Base-by-base conservation (phyloP, 2,113 vertebrate species). In the Syngnathus floridae region DNA sequence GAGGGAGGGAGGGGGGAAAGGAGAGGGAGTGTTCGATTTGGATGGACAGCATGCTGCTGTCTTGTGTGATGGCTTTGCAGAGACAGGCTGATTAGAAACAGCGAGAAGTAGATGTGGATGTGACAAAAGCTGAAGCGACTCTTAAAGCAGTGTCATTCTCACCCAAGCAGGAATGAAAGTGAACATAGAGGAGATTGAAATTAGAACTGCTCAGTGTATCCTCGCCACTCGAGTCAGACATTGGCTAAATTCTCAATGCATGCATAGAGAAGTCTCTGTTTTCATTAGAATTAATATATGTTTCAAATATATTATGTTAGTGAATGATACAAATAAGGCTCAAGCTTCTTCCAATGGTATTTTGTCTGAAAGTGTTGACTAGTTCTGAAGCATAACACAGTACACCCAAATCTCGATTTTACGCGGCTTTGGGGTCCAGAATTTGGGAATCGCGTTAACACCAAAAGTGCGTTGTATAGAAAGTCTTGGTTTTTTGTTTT, bases 131-230 rank as follows among this genome's bases (percentile, higher is more conserved):
- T 62, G 68, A 58, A 71, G 64, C 81, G 64, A 72, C 64, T 81
- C 73, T 78, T 70, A 76, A 75, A 71, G 71, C 73, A 55, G 64
- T 67, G 71, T 58, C 71, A 79, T 73, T 69, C 63, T 83, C 80
- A 80, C 82, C 78, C 65, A 70, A 75, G 74, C 77, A 71, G 76
- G 75, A 66, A 76, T 77, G 69, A 76, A 81, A 75, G 72, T 72
- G 70, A 63, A 54, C 64, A 71, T 76, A 63, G 48, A 67, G 71
- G 70, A 81, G 67, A 77, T 17, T 11, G 61, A 62, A 66, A 69
- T 67, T 72, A 62, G 67, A 71, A 74, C 57, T 54, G 13, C 4
- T 67, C 41, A 57, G 40, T 46, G 55, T 57, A 70, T 74, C 70
- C 69, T 75, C 49, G 69, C 19, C 55, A 36, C 75, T 76, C 69